Evolutionary conservation across 2,113 vertebrate species (phyloP).

Genomic region (Bubo scandiacus): DNA sequence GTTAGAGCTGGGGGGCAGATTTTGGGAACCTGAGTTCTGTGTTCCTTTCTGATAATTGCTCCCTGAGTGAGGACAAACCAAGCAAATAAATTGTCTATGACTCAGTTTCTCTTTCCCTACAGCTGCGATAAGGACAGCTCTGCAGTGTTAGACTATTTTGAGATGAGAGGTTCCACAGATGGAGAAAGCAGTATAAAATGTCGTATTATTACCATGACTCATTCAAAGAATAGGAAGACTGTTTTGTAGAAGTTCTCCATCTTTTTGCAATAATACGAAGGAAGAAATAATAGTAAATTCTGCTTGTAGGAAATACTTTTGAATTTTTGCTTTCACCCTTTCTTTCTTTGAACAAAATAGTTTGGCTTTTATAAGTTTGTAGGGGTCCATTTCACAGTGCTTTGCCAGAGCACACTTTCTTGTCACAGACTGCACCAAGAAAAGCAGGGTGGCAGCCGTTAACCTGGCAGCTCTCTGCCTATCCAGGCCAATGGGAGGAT

Average conservation of each 20-base stretch:
- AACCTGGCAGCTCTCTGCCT: not conserved
- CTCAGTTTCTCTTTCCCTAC: not conserved
- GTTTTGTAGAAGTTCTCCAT: not conserved
- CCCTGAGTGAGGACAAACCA: not conserved
- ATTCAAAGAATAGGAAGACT: not conserved
- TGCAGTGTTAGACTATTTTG: not conserved
- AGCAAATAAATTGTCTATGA: not conserved
- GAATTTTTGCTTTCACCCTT: not conserved
- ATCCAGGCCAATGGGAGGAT: rapidly evolving
- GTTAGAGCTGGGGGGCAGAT: not conserved
- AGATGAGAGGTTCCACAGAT: not conserved
- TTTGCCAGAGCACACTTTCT: not conserved
- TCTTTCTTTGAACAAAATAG: not conserved
- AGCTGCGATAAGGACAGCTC: not conserved
- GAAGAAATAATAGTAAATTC: not conserved
- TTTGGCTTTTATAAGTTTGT: not conserved
- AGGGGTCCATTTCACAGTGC: not conserved
- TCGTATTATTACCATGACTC: not conserved
- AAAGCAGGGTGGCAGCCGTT: not conserved
- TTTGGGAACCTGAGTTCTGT: not conserved
- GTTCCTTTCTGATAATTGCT: not conserved
- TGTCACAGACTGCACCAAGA: not conserved
- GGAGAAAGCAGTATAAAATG: not conserved
- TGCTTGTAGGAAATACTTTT: not conserved
- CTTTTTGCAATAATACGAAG: not conserved